Conservation (phyloP, 2,113 vertebrate species). For the Argyrosomus japonicus region DNA sequence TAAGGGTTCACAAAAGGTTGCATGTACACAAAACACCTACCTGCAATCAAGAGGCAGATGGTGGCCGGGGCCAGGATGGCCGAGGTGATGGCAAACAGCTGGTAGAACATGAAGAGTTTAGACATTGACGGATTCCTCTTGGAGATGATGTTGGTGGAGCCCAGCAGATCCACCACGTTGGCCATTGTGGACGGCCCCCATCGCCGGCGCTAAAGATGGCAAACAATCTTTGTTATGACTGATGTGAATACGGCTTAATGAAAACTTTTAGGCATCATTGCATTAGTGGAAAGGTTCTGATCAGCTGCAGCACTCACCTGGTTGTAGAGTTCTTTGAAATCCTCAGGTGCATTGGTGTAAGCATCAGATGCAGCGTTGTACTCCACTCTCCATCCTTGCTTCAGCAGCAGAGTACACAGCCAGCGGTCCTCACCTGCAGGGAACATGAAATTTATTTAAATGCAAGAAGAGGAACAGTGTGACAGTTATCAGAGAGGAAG, state of each 20-base stretch:
- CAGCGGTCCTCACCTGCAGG: slow-evolving; percentile 84
- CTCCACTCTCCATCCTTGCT: slow-evolving; percentile 85
- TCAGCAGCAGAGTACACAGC: slow-evolving; percentile 83
- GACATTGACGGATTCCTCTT: slow-evolving; percentile 81
- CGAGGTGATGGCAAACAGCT: slow-evolving; percentile 73
- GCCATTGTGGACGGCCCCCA: slow-evolving; percentile 84
- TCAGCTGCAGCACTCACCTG: slow-evolving; percentile 52
- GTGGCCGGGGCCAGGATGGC: slow-evolving; percentile 79
- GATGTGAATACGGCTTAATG: too few relatives aligned
- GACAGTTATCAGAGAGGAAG: too few relatives aligned
- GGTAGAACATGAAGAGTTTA: slow-evolving; percentile 82
- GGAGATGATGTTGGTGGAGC: slow-evolving; percentile 59
- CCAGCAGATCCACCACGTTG: slow-evolving; percentile 78
- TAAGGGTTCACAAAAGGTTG: background rate
- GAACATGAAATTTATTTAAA: background rate
- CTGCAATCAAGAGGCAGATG: slow-evolving; percentile 78
- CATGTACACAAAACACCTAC: slow-evolving; percentile 36
- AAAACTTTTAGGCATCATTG: background rate
- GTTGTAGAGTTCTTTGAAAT: slow-evolving; percentile 85
- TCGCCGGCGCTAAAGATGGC: slow-evolving; percentile 65
- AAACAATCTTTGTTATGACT: background rate
- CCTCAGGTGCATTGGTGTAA: slow-evolving; percentile 84
- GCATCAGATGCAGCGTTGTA: slow-evolving; percentile 84
- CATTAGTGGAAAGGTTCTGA: background rate
- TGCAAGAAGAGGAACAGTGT: background rate